Conservation (phyloP, 2,888 invertebrate species). For the Agonopterix alstromeriana region DNA sequence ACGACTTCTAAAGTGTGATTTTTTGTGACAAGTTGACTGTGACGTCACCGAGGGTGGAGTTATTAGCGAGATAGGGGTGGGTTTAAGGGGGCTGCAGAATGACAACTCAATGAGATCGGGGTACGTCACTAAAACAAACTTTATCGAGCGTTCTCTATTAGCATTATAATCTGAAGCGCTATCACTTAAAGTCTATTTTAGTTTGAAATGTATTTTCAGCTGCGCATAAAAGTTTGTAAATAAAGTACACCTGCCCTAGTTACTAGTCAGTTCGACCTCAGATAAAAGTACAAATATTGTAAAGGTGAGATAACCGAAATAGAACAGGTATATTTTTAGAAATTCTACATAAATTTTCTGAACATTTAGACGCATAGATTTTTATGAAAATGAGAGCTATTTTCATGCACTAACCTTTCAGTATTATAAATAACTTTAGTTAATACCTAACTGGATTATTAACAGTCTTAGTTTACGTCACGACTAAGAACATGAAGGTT, state of each 20-base stretch:
- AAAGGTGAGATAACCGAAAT: conserved; percentile 4
- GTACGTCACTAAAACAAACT: conserved; percentile 27
- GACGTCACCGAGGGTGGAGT: conserved; percentile 37
- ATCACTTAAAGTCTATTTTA: background rate
- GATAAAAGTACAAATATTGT: conserved; percentile 13
- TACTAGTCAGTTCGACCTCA: conserved; percentile 14
- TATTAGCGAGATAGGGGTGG: conserved; percentile 28
- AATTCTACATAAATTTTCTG: too few relatives aligned
- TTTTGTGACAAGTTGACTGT: conserved; percentile 23
- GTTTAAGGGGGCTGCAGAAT: conserved; percentile 11
- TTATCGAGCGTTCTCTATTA: background rate
- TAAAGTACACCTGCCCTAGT: conserved; percentile 6
- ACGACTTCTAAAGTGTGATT: too few relatives aligned
- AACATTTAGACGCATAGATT: too few relatives aligned
- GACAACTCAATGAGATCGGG: conserved; percentile 37
- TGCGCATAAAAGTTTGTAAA: background rate
- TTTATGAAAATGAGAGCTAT: too few relatives aligned
- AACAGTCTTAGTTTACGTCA: too few relatives aligned
- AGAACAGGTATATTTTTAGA: background rate
- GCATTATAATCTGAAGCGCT: background rate
- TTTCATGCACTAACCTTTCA: too few relatives aligned
- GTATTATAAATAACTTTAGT: too few relatives aligned
- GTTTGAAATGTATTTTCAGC: background rate
- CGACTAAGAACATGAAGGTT: too few relatives aligned
- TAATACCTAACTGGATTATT: too few relatives aligned